These are phyloP conservation scores for Pipa parva DNA, from an alignment of 2,113 vertebrate species.

Conservation along the genomic window DNA sequence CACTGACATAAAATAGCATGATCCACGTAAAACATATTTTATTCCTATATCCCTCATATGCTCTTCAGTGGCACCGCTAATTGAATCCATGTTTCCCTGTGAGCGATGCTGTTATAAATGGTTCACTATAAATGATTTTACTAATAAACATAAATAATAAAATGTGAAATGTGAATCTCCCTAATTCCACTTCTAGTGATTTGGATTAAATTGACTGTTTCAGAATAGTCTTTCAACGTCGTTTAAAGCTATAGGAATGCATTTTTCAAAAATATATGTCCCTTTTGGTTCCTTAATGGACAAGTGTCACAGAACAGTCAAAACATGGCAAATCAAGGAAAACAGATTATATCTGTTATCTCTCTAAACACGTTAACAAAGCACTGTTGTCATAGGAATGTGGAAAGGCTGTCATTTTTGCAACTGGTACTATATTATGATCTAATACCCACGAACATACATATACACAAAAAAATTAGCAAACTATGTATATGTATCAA, in stretches of 20 bases:
- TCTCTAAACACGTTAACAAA: constrained; percentile 19
- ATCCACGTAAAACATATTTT: constrained; percentile 48
- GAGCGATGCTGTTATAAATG: constrained; percentile 61
- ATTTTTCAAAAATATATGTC: constrained; percentile 68
- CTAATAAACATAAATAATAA: constrained; percentile 67
- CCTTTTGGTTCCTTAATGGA: constrained; percentile 69
- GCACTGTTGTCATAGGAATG: neutral
- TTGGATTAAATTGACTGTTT: constrained; percentile 39
- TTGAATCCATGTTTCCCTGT: constrained; percentile 55
- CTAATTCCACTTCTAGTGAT: constrained; percentile 63
- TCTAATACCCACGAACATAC: no score
- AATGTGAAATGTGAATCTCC: constrained; percentile 59
- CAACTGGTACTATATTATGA: no score
- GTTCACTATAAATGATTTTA: constrained; percentile 55
- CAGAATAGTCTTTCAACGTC: neutral
- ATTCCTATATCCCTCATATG: constrained; percentile 49
- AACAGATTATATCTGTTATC: constrained; percentile 19
- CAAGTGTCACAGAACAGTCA: constrained; percentile 57
- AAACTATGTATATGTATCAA: no score
- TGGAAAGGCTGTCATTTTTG: neutral
- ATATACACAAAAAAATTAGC: no score
- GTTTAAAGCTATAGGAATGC: constrained; percentile 50
- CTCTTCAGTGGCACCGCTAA: constrained; percentile 46
- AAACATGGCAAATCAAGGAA: constrained; percentile 35
- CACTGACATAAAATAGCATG: constrained; percentile 57